Percentiles rank a stretch among this genome's conserved stretches.
phyloP scores from a whole-genome alignment of 1,140 invertebrate genomes.

The Pachyrhynchus sulphureomaculatus region DNA sequence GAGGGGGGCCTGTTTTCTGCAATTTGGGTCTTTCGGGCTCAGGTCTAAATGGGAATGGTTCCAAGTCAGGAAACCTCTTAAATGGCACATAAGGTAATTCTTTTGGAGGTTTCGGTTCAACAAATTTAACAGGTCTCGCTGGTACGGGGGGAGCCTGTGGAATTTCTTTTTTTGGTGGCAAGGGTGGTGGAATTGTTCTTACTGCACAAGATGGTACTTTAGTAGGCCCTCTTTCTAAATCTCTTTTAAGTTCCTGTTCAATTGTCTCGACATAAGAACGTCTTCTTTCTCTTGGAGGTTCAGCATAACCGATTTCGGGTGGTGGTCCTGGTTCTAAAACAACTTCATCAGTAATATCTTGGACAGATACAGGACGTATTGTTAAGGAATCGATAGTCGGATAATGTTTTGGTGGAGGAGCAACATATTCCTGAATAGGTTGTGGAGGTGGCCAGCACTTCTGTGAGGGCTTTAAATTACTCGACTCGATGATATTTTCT shows the following conservation, averaged over 20 bases:
- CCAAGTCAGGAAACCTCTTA: conserved; percentile 54
- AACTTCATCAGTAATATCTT: conserved; percentile 53
- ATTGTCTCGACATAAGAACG: conserved; percentile 60
- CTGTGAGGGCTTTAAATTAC: conserved; percentile 47
- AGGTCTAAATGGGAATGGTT: conserved; percentile 58
- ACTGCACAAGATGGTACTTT: conserved; percentile 58
- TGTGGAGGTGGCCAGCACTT: conserved; percentile 49
- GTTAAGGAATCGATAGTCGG: conserved; percentile 42
- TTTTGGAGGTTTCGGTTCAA: conserved; percentile 31
- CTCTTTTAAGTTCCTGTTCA: conserved; percentile 60
- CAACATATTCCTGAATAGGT: conserved; percentile 48
- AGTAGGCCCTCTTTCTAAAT: conserved; percentile 56
- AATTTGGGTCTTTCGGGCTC: conserved; percentile 50
- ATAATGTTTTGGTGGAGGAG: conserved; percentile 47
- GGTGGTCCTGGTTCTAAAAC: conserved; percentile 63
- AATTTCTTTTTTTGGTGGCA: conserved; percentile 54
- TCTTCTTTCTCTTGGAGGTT: conserved; percentile 51
- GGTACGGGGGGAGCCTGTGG: conserved; percentile 52
- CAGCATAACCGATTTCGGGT: conserved; percentile 65
- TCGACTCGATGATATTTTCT: conserved; percentile 53
- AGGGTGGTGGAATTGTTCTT: conserved; percentile 54
- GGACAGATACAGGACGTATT: conserved; percentile 47
- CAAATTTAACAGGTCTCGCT: conserved; percentile 44
- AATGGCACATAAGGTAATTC: conserved; percentile 44
- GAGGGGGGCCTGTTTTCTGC: conserved; percentile 53